Conservation (phyloP, 23 tunicate genomes). For the Trididemnum nubilum region DNA sequence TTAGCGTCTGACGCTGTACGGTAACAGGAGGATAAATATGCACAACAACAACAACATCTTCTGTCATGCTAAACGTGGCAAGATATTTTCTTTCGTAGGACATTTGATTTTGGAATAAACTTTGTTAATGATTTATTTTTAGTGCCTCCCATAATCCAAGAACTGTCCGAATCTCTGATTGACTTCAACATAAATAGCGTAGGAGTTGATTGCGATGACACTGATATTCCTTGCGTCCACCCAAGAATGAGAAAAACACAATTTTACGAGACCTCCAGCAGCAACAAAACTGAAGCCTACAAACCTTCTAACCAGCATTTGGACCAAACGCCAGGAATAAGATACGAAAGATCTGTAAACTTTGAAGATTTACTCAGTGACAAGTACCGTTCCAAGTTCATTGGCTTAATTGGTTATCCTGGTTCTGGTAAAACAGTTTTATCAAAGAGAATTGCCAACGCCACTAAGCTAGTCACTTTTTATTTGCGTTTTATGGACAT, state of each 20-base stretch:
- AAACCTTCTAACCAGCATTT: background rate
- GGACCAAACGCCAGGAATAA: background rate
- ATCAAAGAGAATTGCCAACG: background rate
- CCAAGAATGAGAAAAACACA: background rate
- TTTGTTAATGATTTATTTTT: too few species aligned
- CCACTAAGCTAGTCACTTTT: background rate
- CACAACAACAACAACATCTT: too few species aligned
- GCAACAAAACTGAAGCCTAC: background rate
- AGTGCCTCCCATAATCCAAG: too few species aligned
- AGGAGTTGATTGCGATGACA: background rate
- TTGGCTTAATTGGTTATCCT: slow-evolving; percentile 7
- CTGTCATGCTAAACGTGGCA: too few species aligned
- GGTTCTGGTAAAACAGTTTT: slow-evolving; percentile 22
- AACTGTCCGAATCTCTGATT: too few species aligned
- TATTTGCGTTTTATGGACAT: slow-evolving; percentile 1
- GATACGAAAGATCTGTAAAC: background rate
- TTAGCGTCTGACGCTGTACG: too few species aligned
- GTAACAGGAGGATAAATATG: too few species aligned
- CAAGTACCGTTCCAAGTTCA: background rate
- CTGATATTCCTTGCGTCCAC: slow-evolving; percentile 11
- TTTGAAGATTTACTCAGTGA: background rate
- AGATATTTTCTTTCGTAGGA: too few species aligned
- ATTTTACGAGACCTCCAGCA: background rate
- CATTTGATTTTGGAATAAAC: too few species aligned
- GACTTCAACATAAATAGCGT: too few species aligned